phyloP scores from a whole-genome alignment of 2,888 invertebrate genomes.

The Acleris literana region DNA sequence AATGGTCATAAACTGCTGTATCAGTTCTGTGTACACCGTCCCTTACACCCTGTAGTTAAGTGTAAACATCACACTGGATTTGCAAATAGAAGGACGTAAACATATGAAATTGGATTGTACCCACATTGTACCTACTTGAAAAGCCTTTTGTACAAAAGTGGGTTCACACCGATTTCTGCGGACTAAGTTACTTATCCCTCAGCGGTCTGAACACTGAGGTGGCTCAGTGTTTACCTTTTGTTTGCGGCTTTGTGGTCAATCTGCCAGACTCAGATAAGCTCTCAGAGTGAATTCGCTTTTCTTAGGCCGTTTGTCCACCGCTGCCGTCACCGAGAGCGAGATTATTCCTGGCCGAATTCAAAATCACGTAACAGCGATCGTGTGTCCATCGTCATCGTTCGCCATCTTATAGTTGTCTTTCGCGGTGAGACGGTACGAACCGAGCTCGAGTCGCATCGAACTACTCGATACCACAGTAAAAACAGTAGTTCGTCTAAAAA shows the following conservation, averaged over 20 bases:
- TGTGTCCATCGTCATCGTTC: too few species aligned
- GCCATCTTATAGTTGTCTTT: too few species aligned
- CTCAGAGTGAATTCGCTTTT: slow-evolving; percentile 14
- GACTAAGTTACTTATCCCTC: slow-evolving; percentile 30
- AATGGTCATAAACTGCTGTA: too few species aligned
- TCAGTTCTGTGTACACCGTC: too few species aligned
- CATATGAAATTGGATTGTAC: slow-evolving; percentile 25
- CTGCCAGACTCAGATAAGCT: slow-evolving; percentile 28
- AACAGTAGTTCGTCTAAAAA: too few species aligned
- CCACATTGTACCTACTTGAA: slow-evolving; percentile 12
- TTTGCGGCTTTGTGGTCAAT: slow-evolving; percentile 28
- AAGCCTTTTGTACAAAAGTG: slow-evolving; percentile 20
- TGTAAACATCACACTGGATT: slow-evolving; percentile 11
- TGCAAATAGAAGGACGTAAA: slow-evolving; percentile 13
- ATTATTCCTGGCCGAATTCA: too few species aligned
- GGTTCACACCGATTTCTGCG: slow-evolving; percentile 22
- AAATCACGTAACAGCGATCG: too few species aligned
- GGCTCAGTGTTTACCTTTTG: slow-evolving; percentile 25
- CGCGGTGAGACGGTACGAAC: too few species aligned
- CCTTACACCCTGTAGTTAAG: not conserved
- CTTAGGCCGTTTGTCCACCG: not conserved
- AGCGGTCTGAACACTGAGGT: slow-evolving; percentile 15
- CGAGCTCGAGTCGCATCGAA: too few species aligned
- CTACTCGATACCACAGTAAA: too few species aligned
- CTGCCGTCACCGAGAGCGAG: too few species aligned